Evolutionary conservation across 2,113 vertebrate genomes (phyloP).

Genomic region (Grantiella picta): DNA sequence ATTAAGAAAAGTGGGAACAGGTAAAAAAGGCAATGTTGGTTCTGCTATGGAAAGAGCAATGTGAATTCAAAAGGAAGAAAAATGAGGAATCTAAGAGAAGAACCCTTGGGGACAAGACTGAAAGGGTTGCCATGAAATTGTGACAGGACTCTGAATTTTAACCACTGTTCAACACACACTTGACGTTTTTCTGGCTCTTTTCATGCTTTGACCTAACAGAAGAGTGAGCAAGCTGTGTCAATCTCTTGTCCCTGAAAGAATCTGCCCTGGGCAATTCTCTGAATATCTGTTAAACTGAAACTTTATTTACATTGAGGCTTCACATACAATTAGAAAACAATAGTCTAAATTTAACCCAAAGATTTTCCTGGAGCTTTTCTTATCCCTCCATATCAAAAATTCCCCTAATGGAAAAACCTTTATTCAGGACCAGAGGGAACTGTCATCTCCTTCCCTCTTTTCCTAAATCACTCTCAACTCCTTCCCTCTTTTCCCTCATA

Average conservation of each 20-base stretch:
- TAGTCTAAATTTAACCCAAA: neutral
- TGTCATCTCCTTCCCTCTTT: neutral
- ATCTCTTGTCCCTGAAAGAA: neutral
- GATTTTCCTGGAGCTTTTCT: neutral
- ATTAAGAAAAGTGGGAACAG: neutral
- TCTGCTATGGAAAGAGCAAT: neutral
- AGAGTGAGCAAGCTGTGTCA: neutral
- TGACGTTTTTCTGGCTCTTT: neutral
- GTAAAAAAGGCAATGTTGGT: neutral
- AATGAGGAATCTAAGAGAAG: neutral
- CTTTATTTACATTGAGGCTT: neutral
- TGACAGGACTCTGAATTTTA: slow-evolving; percentile 7
- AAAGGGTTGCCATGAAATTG: neutral
- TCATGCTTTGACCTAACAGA: neutral
- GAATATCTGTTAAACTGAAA: neutral
- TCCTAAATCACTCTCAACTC: neutral
- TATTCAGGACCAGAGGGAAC: neutral
- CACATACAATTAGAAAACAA: neutral
- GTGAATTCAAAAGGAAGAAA: neutral
- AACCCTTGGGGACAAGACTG: neutral
- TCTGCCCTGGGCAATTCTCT: neutral
- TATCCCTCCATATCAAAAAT: neutral
- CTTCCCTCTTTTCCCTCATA: neutral
- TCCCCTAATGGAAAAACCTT: neutral
- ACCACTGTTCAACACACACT: neutral